Conservation (phyloP, 2,888 invertebrate genomes). For the Spialia ferax region DNA sequence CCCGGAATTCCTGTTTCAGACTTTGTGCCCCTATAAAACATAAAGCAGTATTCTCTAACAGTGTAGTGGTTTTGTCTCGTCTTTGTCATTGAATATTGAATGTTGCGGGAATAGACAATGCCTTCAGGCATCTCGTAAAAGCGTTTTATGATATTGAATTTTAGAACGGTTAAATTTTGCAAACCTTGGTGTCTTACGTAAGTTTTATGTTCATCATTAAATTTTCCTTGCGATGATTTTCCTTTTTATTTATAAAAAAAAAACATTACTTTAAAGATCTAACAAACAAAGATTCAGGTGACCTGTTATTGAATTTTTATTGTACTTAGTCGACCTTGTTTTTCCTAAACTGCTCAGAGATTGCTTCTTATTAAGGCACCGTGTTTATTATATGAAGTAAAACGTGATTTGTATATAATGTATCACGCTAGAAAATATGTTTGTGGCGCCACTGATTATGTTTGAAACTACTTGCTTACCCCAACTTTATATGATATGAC, state of each 20-base stretch:
- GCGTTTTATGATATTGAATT: conserved; percentile 32
- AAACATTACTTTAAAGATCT: no score
- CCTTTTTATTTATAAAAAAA: no score
- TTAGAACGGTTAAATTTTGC: conserved; percentile 13
- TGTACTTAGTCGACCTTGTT: no score
- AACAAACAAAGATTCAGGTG: no score
- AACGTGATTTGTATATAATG: background rate
- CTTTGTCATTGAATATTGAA: conserved; percentile 38
- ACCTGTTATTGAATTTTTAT: no score
- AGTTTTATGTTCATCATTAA: background rate
- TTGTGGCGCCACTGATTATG: background rate
- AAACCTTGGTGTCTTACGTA: background rate
- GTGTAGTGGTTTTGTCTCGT: conserved; percentile 15
- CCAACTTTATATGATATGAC: background rate
- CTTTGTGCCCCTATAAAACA: conserved; percentile 1
- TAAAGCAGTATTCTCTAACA: conserved; percentile 26
- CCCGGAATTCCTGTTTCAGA: conserved; percentile 9
- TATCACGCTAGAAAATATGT: background rate
- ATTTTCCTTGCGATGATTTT: no score
- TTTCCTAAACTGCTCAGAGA: no score
- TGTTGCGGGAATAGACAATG: conserved; percentile 23
- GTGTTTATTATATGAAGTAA: background rate
- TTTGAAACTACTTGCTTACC: background rate
- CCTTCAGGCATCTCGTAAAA: conserved; percentile 30
- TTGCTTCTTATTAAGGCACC: background rate